These are phyloP conservation scores for Silurus glanis DNA, from an alignment of 2,113 vertebrate species.

Conservation along the genomic window DNA sequence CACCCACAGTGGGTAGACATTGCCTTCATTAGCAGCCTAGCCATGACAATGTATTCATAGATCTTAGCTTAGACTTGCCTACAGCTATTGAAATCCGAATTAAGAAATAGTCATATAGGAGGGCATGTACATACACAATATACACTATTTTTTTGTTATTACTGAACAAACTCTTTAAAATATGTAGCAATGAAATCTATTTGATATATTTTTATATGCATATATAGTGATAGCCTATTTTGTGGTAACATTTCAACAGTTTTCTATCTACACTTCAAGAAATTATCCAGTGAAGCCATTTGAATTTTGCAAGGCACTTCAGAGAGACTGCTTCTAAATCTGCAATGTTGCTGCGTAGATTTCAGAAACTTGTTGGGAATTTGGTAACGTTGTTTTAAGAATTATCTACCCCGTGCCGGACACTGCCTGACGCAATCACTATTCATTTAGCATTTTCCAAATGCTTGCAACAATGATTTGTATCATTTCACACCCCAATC, in stretches of 20 bases:
- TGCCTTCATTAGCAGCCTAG: constrained; percentile 26
- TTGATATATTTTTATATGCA: constrained; percentile 76
- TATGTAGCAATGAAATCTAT: constrained; percentile 62
- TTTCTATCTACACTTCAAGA: constrained; percentile 28
- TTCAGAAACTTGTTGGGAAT: background rate
- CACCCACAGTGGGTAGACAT: constrained; percentile 28
- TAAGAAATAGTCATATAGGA: constrained; percentile 17
- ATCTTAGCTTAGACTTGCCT: constrained; percentile 21
- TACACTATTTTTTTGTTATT: constrained; percentile 62
- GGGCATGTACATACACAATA: constrained; percentile 21
- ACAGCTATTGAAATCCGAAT: constrained; percentile 29
- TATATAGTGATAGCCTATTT: constrained; percentile 71
- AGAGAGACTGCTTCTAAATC: constrained; percentile 17
- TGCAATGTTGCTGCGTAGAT: background rate
- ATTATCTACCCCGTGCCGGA: background rate
- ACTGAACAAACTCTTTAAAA: constrained; percentile 66
- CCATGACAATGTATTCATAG: background rate
- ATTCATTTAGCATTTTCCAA: background rate
- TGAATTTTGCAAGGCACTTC: constrained; percentile 27
- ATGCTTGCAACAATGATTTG: background rate
- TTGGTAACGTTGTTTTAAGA: background rate
- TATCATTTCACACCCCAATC: background rate
- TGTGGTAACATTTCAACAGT: constrained; percentile 68
- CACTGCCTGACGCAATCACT: background rate
- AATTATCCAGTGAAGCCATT: constrained; percentile 15